Base-by-base conservation (phyloP, 2,113 vertebrate species). In the Oncorhynchus nerka region DNA sequence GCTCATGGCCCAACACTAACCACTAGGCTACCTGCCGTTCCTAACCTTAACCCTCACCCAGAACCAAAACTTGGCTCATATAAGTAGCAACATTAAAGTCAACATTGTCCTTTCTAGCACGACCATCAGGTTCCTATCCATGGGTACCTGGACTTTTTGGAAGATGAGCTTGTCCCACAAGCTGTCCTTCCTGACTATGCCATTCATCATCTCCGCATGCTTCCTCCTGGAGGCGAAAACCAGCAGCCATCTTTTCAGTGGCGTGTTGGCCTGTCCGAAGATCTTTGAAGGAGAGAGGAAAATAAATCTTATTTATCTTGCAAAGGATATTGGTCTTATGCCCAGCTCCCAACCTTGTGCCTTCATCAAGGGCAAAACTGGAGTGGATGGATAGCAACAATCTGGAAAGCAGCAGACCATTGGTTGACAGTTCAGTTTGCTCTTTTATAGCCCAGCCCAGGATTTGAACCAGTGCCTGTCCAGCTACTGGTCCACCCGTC, bases 131-230 rank as follows among this genome's bases (percentile, higher is more conserved):
- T 22, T 9, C 13, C 59, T 62, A 62, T 16, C n/a, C 5, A 15
- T 30, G 24, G 19, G 73, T 89, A 99, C 98, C 97, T 99, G 98
- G 45, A 99, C 94, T 92, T 98, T 99, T 76, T 86, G 94, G 86
- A 99, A 99, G 91, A 99, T 96, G 2, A 99, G 89, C 84, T 91
- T 97, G 85, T 99, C 98, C 98, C 98, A 99, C 75, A 99, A 88
- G 88, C 96, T 99, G 90, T 98, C 95, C 73, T 92, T 95, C 87
- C 97, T 92, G 11, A 99, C 87, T 78, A 99, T 93, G 1, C 98
- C 96, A 2, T 93, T 96, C 79, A 94, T 94, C 28, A 99, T 93
- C 80, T 99, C 97, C 0, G 96, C 95, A 86, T 96, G 95, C 92
- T 99, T 99, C 84, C 98, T 94, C 81, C 94, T 95, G 75, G 95